These are phyloP conservation scores for Pseudotriccus pelzelni DNA, from an alignment of 2,797 vertebrate genomes.

Conservation along the genomic window DNA sequence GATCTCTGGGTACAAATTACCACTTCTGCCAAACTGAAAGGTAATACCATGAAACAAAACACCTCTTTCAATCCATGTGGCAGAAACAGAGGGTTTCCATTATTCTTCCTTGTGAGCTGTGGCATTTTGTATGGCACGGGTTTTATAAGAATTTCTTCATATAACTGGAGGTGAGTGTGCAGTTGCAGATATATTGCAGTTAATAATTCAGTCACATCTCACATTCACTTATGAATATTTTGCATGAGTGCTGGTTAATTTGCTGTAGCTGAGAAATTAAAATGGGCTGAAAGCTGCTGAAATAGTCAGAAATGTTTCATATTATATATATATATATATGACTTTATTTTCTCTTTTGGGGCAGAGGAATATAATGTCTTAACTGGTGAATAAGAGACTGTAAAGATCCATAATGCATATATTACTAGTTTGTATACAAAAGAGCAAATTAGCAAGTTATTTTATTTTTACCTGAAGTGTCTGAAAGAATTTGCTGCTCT, in stretches of 20 bases:
- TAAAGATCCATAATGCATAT: neutral
- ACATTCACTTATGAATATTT: neutral
- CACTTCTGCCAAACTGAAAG: neutral
- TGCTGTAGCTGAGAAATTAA: neutral
- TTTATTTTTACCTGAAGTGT: neutral
- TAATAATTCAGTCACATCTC: neutral
- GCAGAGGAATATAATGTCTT: neutral
- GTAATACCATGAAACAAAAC: neutral
- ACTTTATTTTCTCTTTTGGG: neutral
- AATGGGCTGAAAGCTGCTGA: neutral
- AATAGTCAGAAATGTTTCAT: neutral
- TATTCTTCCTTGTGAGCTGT: neutral
- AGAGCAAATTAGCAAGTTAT: neutral
- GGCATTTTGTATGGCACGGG: neutral
- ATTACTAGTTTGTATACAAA: neutral
- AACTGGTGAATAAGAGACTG: neutral
- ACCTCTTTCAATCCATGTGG: neutral
- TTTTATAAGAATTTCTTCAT: neutral
- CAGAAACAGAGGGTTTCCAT: neutral
- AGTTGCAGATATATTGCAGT: neutral
- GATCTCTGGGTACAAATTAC: neutral
- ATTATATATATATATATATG: neutral
- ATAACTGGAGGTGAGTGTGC: neutral
- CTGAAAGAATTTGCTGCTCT: neutral
- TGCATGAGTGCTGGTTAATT: neutral